Evolutionary conservation across 2,797 vertebrate genomes (phyloP).

Genomic region (Pempheris klunzingeri): DNA sequence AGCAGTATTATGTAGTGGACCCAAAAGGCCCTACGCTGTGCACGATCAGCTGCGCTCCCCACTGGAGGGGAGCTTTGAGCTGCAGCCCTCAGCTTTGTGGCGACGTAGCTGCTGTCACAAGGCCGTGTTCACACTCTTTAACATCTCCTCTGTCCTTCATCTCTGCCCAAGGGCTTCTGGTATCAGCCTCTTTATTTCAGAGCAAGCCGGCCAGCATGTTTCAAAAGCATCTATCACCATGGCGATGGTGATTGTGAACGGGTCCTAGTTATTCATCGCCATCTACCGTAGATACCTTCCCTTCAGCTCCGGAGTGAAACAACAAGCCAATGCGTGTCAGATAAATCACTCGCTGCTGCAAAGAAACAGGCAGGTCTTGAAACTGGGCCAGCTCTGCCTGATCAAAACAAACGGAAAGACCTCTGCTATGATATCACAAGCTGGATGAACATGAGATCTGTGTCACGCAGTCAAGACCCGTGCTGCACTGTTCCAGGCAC

Average conservation of each 20-base stretch:
- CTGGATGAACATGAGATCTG: constrained; percentile 25
- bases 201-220: constrained; percentile 19
- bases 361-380: constrained; percentile 55
- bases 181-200: constrained; percentile 48
- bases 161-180: constrained; percentile 47
- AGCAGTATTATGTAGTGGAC: constrained; percentile 21
- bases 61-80: constrained; percentile 17
- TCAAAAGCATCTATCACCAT: constrained; percentile 63
- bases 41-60: constrained; percentile 11
- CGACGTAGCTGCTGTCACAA: constrained; percentile 13
- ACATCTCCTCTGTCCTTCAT: constrained; percentile 61
- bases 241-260: constrained; percentile 49
- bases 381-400: constrained; percentile 27
- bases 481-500: constrained; percentile 14
- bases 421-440: constrained; percentile 36
- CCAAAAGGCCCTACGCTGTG: constrained; percentile 20
- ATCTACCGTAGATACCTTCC: constrained; percentile 45
- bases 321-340: constrained; percentile 36
- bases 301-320: constrained; percentile 23
- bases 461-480: constrained; percentile 31
- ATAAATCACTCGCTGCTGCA: constrained; percentile 46
- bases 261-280: constrained; percentile 45
- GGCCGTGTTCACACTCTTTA: constrained; percentile 44
- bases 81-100: constrained; percentile 13
- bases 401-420: constrained; percentile 55